A percentile compares a stretch with the other conserved stretches of the same genome.
Evolutionary conservation across 2,888 invertebrate species (phyloP).

Genomic region (Leptura quadrifasciata): DNA sequence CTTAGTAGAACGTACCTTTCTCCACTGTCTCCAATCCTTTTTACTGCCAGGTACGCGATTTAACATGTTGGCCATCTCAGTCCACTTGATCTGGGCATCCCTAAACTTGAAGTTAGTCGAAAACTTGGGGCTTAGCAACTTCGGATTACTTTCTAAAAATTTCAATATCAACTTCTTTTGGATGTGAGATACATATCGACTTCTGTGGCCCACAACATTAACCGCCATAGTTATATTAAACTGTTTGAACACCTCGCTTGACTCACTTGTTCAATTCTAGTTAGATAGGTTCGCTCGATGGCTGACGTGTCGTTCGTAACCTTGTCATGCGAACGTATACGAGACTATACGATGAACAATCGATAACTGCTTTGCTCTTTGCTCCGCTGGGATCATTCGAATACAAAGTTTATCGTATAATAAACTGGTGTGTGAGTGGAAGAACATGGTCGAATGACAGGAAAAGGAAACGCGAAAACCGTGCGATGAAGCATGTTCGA

Average conservation of each 20-base stretch:
- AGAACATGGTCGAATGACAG: not conserved
- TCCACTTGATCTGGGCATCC: constrained; percentile 26
- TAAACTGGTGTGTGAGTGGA: no score
- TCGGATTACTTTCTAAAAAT: constrained; percentile 20
- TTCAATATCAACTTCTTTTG: constrained; percentile 29
- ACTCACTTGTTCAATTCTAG: not conserved
- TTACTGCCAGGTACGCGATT: constrained; percentile 20
- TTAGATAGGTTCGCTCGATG: not conserved
- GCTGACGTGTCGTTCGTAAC: constrained; percentile 10
- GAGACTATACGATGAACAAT: constrained; percentile 5
- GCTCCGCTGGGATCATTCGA: not conserved
- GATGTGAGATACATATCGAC: constrained; percentile 19
- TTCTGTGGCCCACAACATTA: not conserved
- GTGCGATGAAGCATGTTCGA: not conserved
- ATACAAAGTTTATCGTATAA: not conserved
- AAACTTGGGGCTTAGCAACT: constrained; percentile 30
- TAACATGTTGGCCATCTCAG: constrained; percentile 15
- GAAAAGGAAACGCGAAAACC: not conserved
- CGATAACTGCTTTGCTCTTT: not conserved
- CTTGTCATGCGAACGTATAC: constrained; percentile 20
- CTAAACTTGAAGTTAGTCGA: constrained; percentile 6
- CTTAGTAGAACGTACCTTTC: constrained; percentile 15
- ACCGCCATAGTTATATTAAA: not conserved
- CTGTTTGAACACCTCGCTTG: not conserved
- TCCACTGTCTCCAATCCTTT: constrained; percentile 34